Evolutionary conservation across 2,797 vertebrate species (phyloP).

Genomic region (Paguma larvata): DNA sequence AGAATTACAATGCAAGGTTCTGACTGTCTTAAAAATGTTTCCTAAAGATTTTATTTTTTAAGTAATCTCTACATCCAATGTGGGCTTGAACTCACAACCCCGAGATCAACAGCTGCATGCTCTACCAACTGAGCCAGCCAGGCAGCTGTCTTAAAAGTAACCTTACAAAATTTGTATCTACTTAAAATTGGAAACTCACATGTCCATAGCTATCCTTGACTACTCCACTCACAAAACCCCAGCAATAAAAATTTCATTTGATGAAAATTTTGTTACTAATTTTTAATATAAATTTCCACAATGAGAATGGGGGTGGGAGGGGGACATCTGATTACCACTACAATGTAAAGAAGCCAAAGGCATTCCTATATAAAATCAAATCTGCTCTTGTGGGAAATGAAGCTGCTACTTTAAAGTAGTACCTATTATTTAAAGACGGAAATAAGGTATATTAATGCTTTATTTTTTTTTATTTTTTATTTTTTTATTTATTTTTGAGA

Average conservation of each 20-base stretch:
- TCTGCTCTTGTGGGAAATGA: background rate
- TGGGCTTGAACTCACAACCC: too few relatives aligned
- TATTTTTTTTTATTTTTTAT: too few relatives aligned
- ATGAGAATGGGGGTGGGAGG: too few relatives aligned
- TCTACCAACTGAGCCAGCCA: too few relatives aligned
- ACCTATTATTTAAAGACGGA: background rate
- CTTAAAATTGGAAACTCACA: background rate
- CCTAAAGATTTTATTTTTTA: too few relatives aligned
- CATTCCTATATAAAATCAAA: background rate
- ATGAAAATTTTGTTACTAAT: conserved; percentile 7
- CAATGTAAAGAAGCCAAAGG: conserved; percentile 28
- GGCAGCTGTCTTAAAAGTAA: background rate
- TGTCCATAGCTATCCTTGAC: background rate
- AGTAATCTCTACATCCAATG: too few relatives aligned
- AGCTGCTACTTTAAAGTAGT: conserved; percentile 5
- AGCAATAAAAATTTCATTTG: conserved; percentile 26
- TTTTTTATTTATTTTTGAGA: too few relatives aligned
- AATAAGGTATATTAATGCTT: background rate
- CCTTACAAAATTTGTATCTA: conserved; percentile 12
- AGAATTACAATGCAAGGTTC: background rate
- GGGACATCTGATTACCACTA: background rate
- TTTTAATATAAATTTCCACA: conserved; percentile 19
- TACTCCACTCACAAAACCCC: conserved; percentile 19
- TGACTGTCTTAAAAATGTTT: background rate
- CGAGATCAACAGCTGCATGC: too few relatives aligned